phyloP scores from a whole-genome alignment of 2,888 invertebrate genomes.

The Mongoloraphidia duomilia region DNA sequence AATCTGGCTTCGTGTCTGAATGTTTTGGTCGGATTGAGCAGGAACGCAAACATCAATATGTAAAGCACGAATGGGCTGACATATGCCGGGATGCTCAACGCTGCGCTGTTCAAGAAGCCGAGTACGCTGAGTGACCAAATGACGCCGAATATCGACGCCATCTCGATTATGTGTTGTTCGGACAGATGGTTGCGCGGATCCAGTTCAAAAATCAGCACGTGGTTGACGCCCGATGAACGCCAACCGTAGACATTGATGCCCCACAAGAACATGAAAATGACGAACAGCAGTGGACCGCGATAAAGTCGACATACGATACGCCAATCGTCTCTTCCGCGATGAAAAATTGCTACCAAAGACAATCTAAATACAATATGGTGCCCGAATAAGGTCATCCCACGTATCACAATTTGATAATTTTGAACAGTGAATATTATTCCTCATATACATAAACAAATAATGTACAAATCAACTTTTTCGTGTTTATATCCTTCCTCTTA shows the following conservation, averaged over 20 bases:
- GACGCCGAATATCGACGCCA: slow-evolving; percentile 85
- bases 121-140: slow-evolving; percentile 87
- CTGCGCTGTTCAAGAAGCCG: slow-evolving; percentile 63
- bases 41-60: slow-evolving; percentile 66
- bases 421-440: too few species aligned
- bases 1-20: slow-evolving; percentile 86
- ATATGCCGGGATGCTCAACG: slow-evolving; percentile 80
- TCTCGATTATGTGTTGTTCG: slow-evolving; percentile 89
- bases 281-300: slow-evolving; percentile 82
- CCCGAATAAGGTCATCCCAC: not conserved
- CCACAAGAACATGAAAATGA: slow-evolving; percentile 85
- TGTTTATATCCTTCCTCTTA: too few species aligned
- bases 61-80: slow-evolving; percentile 79
- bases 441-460: too few species aligned
- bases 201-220: slow-evolving; percentile 92
- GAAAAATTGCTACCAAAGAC: slow-evolving; percentile 51
- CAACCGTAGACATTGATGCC: slow-evolving; percentile 95
- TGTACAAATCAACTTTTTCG: too few species aligned
- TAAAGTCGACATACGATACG: slow-evolving; percentile 84
- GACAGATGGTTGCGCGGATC: slow-evolving; percentile 89
- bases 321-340: slow-evolving; percentile 56
- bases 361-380: not conserved
- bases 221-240: slow-evolving; percentile 94
- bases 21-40: slow-evolving; percentile 85
- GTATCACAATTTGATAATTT: not conserved